These are phyloP conservation scores for Caenorhabditis drosophilae DNA, from an alignment of 2,888 invertebrate genomes.

Conservation along the genomic window DNA sequence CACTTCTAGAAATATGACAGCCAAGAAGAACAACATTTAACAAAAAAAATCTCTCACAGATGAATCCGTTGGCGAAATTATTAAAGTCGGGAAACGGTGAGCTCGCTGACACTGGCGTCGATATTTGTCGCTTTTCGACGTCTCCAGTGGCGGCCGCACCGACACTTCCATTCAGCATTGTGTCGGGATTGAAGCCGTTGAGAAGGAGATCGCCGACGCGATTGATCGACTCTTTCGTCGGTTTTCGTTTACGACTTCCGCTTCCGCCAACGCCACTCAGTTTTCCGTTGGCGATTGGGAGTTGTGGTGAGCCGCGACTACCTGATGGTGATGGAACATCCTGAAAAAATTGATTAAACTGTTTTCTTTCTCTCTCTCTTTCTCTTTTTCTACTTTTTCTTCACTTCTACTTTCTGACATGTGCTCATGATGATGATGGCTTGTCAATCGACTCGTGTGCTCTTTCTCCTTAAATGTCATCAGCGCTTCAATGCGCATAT, in stretches of 20 bases:
- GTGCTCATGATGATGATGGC: too few relatives aligned
- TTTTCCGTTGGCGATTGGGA: conserved; percentile 41
- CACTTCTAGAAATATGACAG: too few relatives aligned
- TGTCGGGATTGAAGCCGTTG: background rate
- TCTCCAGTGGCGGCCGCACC: conserved; percentile 1
- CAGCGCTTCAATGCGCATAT: conserved; percentile 32
- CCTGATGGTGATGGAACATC: conserved; percentile 40
- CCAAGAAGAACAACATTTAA: background rate
- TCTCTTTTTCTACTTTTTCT: too few relatives aligned
- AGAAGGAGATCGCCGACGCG: conserved; percentile 9
- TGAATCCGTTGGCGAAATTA: conserved; percentile 21
- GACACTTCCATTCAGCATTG: background rate
- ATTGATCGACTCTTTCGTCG: conserved; percentile 51
- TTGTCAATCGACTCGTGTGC: too few relatives aligned
- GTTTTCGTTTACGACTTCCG: conserved; percentile 60
- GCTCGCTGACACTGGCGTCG: conserved; percentile 20
- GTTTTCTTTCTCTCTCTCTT: too few relatives aligned
- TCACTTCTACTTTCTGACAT: conserved; percentile 49
- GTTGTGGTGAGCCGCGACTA: conserved; percentile 35
- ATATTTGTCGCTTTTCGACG: conserved; percentile 19
- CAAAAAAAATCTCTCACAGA: conserved; percentile 12
- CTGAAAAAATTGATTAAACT: too few relatives aligned
- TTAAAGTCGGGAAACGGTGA: conserved; percentile 32
- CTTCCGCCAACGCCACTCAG: conserved; percentile 44
- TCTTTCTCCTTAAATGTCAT: conserved; percentile 33